phyloP scores from a whole-genome alignment of 2,888 invertebrate species.

The Patella pellucida region DNA sequence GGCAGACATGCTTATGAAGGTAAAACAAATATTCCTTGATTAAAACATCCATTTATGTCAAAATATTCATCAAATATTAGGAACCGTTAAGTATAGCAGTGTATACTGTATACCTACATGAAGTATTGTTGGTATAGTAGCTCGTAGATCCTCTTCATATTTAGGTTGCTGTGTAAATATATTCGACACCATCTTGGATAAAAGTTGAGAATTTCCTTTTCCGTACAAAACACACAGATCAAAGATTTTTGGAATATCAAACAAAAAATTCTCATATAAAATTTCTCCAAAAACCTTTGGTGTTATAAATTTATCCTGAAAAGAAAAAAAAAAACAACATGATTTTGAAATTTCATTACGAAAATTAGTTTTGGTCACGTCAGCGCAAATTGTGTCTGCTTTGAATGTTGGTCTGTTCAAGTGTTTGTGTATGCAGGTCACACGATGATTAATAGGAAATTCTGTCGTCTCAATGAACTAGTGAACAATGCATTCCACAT shows the following conservation, averaged over 20 bases:
- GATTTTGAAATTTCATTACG: background rate
- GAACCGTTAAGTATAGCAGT: too few species aligned
- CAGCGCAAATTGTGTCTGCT: too few species aligned
- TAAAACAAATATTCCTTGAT: too few species aligned
- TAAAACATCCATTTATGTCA: too few species aligned
- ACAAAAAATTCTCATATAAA: slow-evolving; percentile 84
- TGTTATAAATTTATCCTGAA: slow-evolving; percentile 74
- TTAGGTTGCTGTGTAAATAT: slow-evolving; percentile 79
- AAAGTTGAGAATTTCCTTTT: slow-evolving; percentile 76
- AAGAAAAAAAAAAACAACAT: slow-evolving; percentile 65
- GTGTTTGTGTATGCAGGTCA: too few species aligned
- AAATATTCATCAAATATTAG: too few species aligned
- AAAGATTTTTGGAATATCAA: slow-evolving; percentile 86
- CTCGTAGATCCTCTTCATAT: slow-evolving; percentile 76
- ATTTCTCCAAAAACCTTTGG: slow-evolving; percentile 79
- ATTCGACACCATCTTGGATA: slow-evolving; percentile 78
- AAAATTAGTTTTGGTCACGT: background rate
- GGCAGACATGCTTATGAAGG: too few species aligned
- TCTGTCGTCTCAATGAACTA: too few species aligned
- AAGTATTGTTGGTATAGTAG: slow-evolving; percentile 62
- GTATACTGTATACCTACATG: slow-evolving; percentile 54
- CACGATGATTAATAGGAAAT: too few species aligned
- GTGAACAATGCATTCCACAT: too few species aligned
- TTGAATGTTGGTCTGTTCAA: too few species aligned
- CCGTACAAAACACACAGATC: slow-evolving; percentile 84